Base-by-base conservation (phyloP, 1,140 invertebrate species). In the Ladona fulva region DNA sequence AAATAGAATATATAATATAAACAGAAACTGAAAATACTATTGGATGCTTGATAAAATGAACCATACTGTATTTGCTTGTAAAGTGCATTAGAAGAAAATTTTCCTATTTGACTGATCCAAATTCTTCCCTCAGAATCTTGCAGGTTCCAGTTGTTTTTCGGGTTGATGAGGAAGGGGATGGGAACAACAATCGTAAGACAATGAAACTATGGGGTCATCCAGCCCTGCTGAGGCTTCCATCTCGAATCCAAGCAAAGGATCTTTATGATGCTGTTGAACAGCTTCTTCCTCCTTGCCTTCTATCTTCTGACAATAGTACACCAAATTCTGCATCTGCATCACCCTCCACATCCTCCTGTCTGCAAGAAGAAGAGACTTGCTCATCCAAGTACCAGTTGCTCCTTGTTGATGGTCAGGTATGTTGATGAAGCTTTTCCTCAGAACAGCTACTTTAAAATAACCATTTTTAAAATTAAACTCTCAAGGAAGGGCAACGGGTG, bases 151-250 rank as follows among this genome's bases (percentile, higher is more conserved):
- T 91, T 19, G 85, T 90, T 1, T 86, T 89, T 79, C 85, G 88
- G 12, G 83, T 87, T 77, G 89, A 90, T 78, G 85, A 82, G 42
- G 83, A 86, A 6, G 83, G 86, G 19, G 87, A 89, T 79, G 85
- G 85, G 0, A 86, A 88, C 42, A 88, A 89, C 77, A 89, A 89
- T 79, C 84, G 84, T 59, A 86, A 84, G 52, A 80, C 82, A 73
- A 85, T 85, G 7, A 84, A 85, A 76, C 83, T 91, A 8, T 88
- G 91, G 81, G 89, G 89, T 74, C 86, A 91, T 82, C 90, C 90
- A 0, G 83, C 85, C 78, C 80, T 92, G 24, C 80, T 92, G 12
- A 86, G 87, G 80, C 83, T 92, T 76, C 89, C 90, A 16, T 90
- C 88, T 77, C 82, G 84, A 42, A 83, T 91, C n/a, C 83, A 85